These are phyloP conservation scores for Polia nebulosa DNA, from an alignment of 2,888 invertebrate genomes.

Conservation along the genomic window DNA sequence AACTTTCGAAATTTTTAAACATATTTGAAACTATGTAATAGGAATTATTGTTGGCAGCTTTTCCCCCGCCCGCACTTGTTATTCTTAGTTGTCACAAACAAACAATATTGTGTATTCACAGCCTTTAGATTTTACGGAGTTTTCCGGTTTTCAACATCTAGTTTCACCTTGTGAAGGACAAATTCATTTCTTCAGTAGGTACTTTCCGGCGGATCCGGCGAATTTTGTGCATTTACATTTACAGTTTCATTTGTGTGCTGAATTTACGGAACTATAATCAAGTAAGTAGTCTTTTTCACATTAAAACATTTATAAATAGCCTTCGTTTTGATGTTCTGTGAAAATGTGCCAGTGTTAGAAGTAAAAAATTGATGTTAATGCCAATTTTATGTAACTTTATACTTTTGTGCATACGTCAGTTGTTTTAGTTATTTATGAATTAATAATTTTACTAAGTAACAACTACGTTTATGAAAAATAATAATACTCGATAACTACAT, in stretches of 20 bases:
- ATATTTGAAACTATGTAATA: too few species aligned
- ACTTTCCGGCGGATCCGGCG: conserved; percentile 52
- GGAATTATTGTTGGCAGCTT: too few species aligned
- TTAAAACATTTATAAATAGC: background rate
- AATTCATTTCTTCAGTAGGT: conserved; percentile 54
- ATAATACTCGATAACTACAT: background rate
- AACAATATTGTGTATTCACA: background rate
- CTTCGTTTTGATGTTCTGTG: background rate
- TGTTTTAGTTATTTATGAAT: conserved; percentile 30
- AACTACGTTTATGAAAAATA: background rate
- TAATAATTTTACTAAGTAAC: background rate
- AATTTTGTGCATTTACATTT: conserved; percentile 44
- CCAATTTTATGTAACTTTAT: conserved; percentile 46
- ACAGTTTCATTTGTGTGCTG: conserved; percentile 36
- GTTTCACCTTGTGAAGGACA: conserved; percentile 89
- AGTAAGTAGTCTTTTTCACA: conserved; percentile 44
- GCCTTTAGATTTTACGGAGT: background rate
- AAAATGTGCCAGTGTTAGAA: background rate
- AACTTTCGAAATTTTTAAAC: too few species aligned
- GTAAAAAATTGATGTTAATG: background rate
- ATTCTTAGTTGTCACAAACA: too few species aligned
- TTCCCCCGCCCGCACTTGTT: too few species aligned
- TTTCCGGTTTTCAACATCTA: conserved; percentile 67
- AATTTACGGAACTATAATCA: conserved; percentile 48
- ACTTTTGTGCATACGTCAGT: conserved; percentile 41